phyloP scores from a whole-genome alignment of 1,140 invertebrate genomes.

The Saccostrea glomerata region DNA sequence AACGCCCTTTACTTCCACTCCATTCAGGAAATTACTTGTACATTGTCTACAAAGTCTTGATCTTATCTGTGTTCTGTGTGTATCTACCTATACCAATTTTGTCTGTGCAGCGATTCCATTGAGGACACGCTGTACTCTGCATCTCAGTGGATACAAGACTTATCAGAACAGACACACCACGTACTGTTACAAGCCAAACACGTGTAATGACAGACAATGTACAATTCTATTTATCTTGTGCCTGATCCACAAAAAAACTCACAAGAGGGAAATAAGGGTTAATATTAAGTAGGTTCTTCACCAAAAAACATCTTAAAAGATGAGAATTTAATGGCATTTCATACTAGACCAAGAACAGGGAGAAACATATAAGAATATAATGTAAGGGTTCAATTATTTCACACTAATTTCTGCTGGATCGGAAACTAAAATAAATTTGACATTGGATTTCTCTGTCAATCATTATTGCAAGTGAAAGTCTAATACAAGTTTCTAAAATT shows the following conservation, averaged over 20 bases:
- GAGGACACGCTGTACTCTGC: not conserved
- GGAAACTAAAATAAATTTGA: too few species aligned
- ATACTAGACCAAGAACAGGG: too few species aligned
- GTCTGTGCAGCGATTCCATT: slow-evolving; percentile 14
- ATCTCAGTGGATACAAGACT: slow-evolving; percentile 3
- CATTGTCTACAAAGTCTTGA: not conserved
- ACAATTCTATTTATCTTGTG: slow-evolving; percentile 35
- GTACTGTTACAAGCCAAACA: slow-evolving; percentile 29
- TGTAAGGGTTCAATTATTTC: too few species aligned
- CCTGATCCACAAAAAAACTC: slow-evolving; percentile 8
- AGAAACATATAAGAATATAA: too few species aligned
- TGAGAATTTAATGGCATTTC: too few species aligned
- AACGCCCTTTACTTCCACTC: not conserved
- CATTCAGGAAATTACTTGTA: slow-evolving; percentile 15
- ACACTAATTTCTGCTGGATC: too few species aligned
- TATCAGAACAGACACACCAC: slow-evolving; percentile 9
- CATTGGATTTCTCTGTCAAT: too few species aligned
- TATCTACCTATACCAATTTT: slow-evolving; percentile 16
- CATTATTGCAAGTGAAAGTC: too few species aligned
- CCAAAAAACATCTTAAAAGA: too few species aligned
- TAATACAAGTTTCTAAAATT: too few species aligned
- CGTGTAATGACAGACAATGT: slow-evolving; percentile 20
- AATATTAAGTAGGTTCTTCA: not conserved
- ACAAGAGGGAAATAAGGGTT: not conserved
- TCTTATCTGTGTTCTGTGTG: not conserved